A percentile compares a stretch with the other conserved stretches of the same genome.
These are phyloP conservation scores for Mormyrus proboscirostris DNA, from an alignment of 2,797 vertebrate species.

Conservation along the genomic window DNA sequence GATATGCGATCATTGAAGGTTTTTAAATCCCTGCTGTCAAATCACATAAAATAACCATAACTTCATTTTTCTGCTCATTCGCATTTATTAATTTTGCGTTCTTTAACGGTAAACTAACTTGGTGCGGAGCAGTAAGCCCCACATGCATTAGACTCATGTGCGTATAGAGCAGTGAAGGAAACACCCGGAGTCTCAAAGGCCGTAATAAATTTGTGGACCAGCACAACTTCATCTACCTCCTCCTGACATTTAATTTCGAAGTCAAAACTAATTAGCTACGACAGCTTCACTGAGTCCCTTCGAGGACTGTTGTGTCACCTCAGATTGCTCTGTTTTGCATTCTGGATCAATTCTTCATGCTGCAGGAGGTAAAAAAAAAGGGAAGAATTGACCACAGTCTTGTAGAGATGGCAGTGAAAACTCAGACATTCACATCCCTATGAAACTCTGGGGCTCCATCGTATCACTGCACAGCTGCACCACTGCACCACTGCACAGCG, in stretches of 20 bases:
- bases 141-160: background rate
- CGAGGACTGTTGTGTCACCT: constrained; percentile 7
- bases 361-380: background rate
- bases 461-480: background rate
- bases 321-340: background rate
- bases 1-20: background rate
- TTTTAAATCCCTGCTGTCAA: constrained; percentile 1
- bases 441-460: background rate
- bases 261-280: constrained; percentile 7
- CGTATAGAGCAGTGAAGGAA: background rate
- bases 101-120: background rate
- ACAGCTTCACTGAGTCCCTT: constrained; percentile 7
- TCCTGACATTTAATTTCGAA: constrained; percentile 13
- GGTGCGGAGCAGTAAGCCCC: background rate
- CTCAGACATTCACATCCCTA: background rate
- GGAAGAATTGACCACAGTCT: background rate
- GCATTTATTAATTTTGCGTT: background rate
- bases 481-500: background rate
- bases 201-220: background rate
- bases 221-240: background rate
- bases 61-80: background rate
- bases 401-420: background rate
- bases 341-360: constrained; percentile 1
- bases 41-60: background rate
- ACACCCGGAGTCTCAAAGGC: background rate